A percentile compares a stretch with the other conserved stretches of the same genome.
Evolutionary conservation across 2,888 invertebrate genomes (phyloP).

Genomic region (Oconnorella tubifera): DNA sequence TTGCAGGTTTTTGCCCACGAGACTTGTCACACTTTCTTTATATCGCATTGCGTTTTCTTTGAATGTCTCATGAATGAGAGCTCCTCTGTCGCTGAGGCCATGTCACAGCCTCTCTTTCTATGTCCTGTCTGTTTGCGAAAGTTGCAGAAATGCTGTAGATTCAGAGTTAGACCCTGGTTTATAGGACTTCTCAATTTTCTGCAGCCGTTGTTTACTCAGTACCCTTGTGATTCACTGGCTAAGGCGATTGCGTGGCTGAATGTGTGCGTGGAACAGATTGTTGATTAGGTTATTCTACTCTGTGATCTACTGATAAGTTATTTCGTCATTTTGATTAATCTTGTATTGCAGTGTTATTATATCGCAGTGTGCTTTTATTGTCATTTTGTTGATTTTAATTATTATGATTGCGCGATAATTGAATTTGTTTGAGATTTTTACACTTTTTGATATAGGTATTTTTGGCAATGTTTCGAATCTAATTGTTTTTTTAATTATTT

Average conservation of each 20-base stretch:
- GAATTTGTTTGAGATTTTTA: too few relatives aligned
- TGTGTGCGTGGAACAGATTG: too few relatives aligned
- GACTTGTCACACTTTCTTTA: slow-evolving; percentile 48
- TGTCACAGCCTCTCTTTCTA: slow-evolving; percentile 48
- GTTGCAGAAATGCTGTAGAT: slow-evolving; percentile 41
- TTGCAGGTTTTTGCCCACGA: slow-evolving; percentile 50
- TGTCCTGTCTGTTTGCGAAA: slow-evolving; percentile 53
- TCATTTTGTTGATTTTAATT: too few relatives aligned
- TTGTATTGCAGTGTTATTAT: too few relatives aligned
- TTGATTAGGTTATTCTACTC: too few relatives aligned
- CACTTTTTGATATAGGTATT: too few relatives aligned
- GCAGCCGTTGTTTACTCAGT: background rate
- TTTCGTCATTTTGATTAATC: too few relatives aligned
- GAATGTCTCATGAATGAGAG: slow-evolving; percentile 53
- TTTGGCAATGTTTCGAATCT: too few relatives aligned
- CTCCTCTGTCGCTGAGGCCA: slow-evolving; percentile 43
- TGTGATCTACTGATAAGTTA: too few relatives aligned
- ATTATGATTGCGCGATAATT: too few relatives aligned
- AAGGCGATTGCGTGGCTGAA: background rate
- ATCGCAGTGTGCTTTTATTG: too few relatives aligned
- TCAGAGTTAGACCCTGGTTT: slow-evolving; percentile 1
- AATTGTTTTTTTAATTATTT: too few relatives aligned
- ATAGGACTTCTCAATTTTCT: background rate
- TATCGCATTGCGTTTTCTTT: slow-evolving; percentile 50
- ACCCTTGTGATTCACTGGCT: background rate